Conservation (phyloP, 1,140 invertebrate species). For the Leptinotarsa texana region DNA sequence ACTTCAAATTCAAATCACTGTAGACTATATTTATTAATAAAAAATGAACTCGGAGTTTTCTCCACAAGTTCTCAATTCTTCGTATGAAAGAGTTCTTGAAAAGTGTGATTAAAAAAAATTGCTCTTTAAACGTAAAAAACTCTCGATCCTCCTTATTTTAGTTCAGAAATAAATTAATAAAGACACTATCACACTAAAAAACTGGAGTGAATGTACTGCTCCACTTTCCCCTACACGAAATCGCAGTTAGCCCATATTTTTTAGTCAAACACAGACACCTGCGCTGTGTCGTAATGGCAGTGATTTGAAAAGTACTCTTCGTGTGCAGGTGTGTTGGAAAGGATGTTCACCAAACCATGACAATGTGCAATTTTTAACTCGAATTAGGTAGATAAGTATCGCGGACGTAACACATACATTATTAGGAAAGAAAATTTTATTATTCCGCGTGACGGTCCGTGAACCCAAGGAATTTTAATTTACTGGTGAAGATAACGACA, state of each 20-base stretch:
- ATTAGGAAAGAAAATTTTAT: background rate
- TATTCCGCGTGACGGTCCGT: background rate
- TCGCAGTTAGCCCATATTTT: constrained; percentile 23
- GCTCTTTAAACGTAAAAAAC: too few species aligned
- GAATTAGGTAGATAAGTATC: constrained; percentile 22
- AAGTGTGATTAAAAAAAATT: too few species aligned
- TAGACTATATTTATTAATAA: too few species aligned
- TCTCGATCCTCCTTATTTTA: too few species aligned
- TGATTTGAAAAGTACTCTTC: constrained; percentile 20
- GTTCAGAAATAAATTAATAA: too few species aligned
- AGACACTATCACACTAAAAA: too few species aligned
- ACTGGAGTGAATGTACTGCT: background rate
- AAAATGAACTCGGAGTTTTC: too few species aligned
- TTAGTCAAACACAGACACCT: constrained; percentile 20
- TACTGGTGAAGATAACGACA: background rate
- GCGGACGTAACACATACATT: constrained; percentile 22
- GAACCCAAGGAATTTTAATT: background rate
- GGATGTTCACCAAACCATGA: constrained; percentile 30
- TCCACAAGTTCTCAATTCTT: too few species aligned
- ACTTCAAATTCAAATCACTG: too few species aligned
- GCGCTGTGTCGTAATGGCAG: constrained; percentile 11
- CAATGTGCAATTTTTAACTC: constrained; percentile 27
- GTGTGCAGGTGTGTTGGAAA: constrained; percentile 27
- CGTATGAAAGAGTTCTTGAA: too few species aligned
- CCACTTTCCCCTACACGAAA: constrained; percentile 11